A percentile compares a stretch with the other conserved stretches of the same genome.
phyloP scores from a whole-genome alignment of 2,113 vertebrate species.

The Cinclus cinclus region DNA sequence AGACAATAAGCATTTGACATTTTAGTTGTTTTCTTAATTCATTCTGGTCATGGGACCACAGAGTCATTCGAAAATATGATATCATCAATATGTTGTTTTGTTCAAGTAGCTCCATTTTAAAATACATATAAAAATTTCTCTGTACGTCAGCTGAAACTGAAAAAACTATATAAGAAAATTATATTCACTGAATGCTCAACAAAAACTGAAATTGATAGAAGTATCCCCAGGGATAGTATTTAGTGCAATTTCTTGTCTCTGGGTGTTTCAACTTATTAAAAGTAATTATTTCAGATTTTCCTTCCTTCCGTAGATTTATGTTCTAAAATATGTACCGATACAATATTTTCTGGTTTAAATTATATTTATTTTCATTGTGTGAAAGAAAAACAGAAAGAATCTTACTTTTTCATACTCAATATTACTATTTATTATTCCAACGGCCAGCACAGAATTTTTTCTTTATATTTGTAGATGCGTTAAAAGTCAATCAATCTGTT shows the following conservation, averaged over 20 bases:
- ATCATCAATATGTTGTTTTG: background rate
- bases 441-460: background rate
- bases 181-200: background rate
- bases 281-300: background rate
- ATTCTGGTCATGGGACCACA: background rate
- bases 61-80: background rate
- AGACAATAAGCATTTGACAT: background rate
- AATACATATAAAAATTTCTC: background rate
- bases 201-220: background rate
- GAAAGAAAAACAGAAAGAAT: background rate
- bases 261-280: background rate
- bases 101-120: background rate
- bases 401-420: background rate
- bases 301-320: background rate
- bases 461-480: background rate
- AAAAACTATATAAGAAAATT: background rate
- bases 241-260: background rate
- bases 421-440: background rate
- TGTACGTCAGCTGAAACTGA: background rate
- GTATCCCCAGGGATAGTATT: background rate
- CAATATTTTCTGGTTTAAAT: background rate
- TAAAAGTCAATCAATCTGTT: background rate
- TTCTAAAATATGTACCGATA: background rate
- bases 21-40: conserved; percentile 25
- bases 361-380: background rate